phyloP scores from a whole-genome alignment of 2,888 invertebrate genomes.

The Rhagonycha lutea region DNA sequence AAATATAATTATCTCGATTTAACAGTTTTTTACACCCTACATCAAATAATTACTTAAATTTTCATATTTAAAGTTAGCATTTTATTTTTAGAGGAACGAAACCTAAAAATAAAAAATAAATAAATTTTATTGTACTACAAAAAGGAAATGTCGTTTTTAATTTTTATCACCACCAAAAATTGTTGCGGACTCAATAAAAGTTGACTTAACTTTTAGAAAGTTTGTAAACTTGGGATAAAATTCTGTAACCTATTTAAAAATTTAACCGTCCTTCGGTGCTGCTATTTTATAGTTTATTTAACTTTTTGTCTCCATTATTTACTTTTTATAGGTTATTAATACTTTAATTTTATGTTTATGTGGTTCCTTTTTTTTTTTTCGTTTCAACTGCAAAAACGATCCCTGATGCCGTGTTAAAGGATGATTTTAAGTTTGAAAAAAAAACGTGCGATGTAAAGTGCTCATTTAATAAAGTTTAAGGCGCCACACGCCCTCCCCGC shows the following conservation, averaged over 20 bases:
- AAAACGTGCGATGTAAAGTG: background rate
- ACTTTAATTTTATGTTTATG: background rate
- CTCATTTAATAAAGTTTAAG: background rate
- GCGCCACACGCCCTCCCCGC: background rate
- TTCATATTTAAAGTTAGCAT: background rate
- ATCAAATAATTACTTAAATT: no score
- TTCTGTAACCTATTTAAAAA: background rate
- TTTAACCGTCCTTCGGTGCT: background rate
- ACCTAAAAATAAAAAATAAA: background rate
- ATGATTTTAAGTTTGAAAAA: background rate
- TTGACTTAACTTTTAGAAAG: background rate
- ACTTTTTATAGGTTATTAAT: background rate
- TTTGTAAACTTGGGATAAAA: background rate
- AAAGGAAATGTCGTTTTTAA: background rate
- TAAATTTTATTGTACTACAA: background rate
- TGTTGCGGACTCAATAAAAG: background rate
- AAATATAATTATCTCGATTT: no score
- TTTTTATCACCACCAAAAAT: background rate
- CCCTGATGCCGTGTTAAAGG: background rate
- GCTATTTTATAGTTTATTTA: background rate
- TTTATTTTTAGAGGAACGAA: background rate
- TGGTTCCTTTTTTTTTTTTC: no score
- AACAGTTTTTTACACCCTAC: no score
- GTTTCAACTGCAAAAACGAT: background rate
- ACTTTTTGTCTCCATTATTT: background rate